Evolutionary conservation across 1,140 invertebrate species (phyloP).

Genomic region (Drosophila serrata): DNA sequence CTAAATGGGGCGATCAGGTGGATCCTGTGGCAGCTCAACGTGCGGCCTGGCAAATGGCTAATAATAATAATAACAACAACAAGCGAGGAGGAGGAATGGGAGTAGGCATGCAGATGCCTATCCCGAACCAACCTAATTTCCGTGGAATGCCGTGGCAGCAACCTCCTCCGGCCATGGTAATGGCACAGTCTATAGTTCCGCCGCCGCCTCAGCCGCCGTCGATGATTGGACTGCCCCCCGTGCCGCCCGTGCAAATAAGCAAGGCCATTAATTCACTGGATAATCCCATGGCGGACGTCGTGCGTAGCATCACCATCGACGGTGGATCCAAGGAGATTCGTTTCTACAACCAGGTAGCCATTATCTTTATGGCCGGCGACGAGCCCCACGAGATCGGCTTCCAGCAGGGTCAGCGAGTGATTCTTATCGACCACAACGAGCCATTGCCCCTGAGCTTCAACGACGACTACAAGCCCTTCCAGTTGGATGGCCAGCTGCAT

Average conservation of each 20-base stretch:
- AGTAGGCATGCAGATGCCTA: conserved; percentile 15
- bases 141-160: conserved; percentile 74
- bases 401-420: conserved; percentile 88
- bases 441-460: conserved; percentile 89
- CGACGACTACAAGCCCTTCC: conserved; percentile 90
- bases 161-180: conserved; percentile 59
- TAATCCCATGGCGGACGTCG: conserved; percentile 80
- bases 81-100: conserved; percentile 11
- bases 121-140: conserved; percentile 29
- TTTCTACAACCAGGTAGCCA: conserved; percentile 93
- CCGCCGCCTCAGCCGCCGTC: conserved; percentile 70
- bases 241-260: conserved; percentile 52
- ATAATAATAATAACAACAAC: conserved; percentile 53
- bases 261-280: conserved; percentile 82
- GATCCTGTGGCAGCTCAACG: conserved; percentile 62
- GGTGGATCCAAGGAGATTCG: conserved; percentile 92
- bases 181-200: conserved; percentile 50
- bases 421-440: conserved; percentile 91
- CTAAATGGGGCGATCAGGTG: conserved; percentile 79
- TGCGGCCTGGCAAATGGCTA: conserved; percentile 65
- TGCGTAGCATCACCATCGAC: conserved; percentile 93
- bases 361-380: conserved; percentile 93
- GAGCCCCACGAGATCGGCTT: conserved; percentile 95
- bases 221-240: conserved; percentile 55
- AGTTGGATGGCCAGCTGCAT: conserved; percentile 90